Evolutionary conservation across 92 coral and sea anemone genomes (phyloP).

Genomic region (Heteractis magnifica): DNA sequence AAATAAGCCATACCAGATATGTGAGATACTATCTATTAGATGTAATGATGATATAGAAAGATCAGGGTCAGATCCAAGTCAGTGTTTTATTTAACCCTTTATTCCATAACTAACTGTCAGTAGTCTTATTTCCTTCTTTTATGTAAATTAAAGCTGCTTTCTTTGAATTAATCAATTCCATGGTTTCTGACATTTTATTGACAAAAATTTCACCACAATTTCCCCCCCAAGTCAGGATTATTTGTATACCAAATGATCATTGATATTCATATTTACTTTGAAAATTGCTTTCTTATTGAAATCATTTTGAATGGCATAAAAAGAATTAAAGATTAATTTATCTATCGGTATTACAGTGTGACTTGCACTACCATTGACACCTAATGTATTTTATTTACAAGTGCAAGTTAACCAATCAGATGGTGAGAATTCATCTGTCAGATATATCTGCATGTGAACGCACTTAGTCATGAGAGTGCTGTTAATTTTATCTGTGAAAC

Average conservation of each 20-base stretch:
- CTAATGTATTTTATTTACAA: no score
- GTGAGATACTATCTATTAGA: background rate
- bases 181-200: background rate
- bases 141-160: background rate
- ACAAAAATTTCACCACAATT: background rate
- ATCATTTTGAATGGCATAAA: no score
- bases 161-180: background rate
- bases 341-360: no score
- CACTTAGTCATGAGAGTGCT: no score
- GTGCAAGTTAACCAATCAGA: no score
- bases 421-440: no score
- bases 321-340: no score
- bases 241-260: background rate
- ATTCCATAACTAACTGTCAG: background rate
- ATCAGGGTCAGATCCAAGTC: background rate
- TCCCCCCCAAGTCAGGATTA: background rate
- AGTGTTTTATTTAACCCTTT: background rate
- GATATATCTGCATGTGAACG: no score
- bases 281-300: background rate
- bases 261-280: background rate
- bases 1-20: background rate
- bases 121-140: background rate
- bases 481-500: no score
- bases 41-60: background rate
- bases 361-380: no score